Evolutionary conservation across 1,140 invertebrate genomes (phyloP).

Genomic region (Chymomyza costata): DNA sequence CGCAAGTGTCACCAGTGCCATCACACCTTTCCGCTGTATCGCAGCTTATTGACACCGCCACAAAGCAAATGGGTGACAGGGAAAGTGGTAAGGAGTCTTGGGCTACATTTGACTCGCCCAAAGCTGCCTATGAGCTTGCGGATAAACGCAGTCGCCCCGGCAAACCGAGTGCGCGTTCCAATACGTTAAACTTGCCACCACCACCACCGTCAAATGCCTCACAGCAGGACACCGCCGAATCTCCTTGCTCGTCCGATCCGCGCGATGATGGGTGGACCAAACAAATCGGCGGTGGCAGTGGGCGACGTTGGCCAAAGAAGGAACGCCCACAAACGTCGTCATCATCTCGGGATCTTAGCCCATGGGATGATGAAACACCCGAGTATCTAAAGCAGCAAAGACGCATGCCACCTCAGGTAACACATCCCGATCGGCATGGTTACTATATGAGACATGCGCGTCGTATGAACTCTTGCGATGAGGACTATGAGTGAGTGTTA

Average conservation of each 20-base stretch:
- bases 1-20: conserved; percentile 65
- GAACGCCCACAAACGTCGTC: conserved; percentile 79
- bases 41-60: conserved; percentile 65
- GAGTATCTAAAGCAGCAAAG: conserved; percentile 60
- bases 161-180: background rate
- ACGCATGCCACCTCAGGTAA: conserved; percentile 6
- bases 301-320: conserved; percentile 67
- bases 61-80: conserved; percentile 52
- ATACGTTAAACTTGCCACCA: conserved; percentile 49
- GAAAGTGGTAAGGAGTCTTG: conserved; percentile 57
- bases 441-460: conserved; percentile 70
- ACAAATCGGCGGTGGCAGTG: conserved; percentile 22
- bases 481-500: conserved; percentile 76
- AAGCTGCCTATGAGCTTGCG: conserved; percentile 14
- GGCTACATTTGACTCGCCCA: conserved; percentile 74
- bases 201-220: conserved; percentile 67
- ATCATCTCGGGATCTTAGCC: conserved; percentile 82
- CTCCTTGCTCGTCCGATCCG: conserved; percentile 86
- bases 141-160: conserved; percentile 37
- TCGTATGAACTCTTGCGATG: conserved; percentile 75
- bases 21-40: conserved; percentile 63
- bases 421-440: conserved; percentile 52
- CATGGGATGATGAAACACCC: conserved; percentile 82
- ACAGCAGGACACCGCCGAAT: conserved; percentile 76
- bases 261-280: conserved; percentile 78